These are phyloP conservation scores for Plagodis pulveraria DNA, from an alignment of 2,888 invertebrate genomes.

Conservation along the genomic window DNA sequence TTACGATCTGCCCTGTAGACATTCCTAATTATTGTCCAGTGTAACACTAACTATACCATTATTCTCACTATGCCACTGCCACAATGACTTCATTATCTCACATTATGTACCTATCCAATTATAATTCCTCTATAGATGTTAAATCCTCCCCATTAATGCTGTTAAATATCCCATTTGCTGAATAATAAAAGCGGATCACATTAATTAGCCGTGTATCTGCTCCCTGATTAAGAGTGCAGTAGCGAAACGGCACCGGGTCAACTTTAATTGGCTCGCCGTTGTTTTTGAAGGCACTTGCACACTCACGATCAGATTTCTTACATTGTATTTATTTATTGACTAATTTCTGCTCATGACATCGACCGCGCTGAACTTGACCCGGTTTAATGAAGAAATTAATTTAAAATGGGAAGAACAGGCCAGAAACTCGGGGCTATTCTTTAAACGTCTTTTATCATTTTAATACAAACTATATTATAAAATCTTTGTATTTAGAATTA, in stretches of 20 bases:
- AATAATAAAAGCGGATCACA: constrained; percentile 77
- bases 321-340: not conserved
- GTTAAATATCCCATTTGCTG: constrained; percentile 57
- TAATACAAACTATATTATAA: no score
- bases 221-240: constrained; percentile 81
- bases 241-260: constrained; percentile 74
- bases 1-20: no score
- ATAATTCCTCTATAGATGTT: not conserved
- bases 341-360: no score
- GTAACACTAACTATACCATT: no score
- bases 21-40: no score
- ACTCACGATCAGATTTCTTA: constrained; percentile 47
- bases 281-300: constrained; percentile 75
- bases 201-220: constrained; percentile 80
- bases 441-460: no score
- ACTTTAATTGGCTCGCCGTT: constrained; percentile 76
- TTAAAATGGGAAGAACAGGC: no score
- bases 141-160: constrained; percentile 40
- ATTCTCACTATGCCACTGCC: no score
- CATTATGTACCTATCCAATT: not conserved
- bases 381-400: no score
- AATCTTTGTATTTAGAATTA: no score
- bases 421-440: no score
- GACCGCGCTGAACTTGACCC: no score
- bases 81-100: not conserved